Base-by-base conservation (phyloP, 2,113 vertebrate genomes). In the Channa argus region DNA sequence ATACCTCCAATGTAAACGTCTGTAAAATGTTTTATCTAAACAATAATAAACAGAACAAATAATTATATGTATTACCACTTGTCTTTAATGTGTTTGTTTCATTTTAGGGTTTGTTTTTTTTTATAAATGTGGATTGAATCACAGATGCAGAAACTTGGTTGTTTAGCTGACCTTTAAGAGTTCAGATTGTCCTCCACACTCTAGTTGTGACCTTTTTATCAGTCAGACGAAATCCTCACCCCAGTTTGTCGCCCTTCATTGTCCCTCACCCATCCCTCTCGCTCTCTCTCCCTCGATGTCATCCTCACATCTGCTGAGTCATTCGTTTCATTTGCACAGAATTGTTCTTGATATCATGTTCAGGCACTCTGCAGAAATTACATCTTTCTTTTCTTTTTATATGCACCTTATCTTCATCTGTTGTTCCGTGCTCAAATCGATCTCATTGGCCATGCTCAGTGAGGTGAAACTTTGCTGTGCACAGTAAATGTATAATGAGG, bases 341-440 rank as follows among this genome's bases (percentile, higher is more conserved):
- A 76, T 72, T 84, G 66, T 85, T 87, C 73, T 76, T 74, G 60
- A 67, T 86, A 90, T 92, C 89, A 78, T 85, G 80, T 93, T 94
- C 80, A 56, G 84, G 82, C 33, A 59, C 85, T 92, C 90, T 83
- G 91, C 90, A 91, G 76, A 90, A 89, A 77, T 37, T 0, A 38
- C 15, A 0, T 36, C 2, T 65, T 77, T 82, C 53, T 43, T 79
- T 67, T 70, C 55, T 53, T 10, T 34, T 43, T 13, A 43, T 47
- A 38, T 61, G 34, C 51, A 1, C 34, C 38, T 52, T 2, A 3
- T 45, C 50, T 58, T 10, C 4, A n/a, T 41, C 71, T 39, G 55
- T 75, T 43, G 50, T 62, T 79, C 56, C 8, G 5, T 4, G 4
- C 55, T 53, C 55, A 33, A 5, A 74, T 79, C 36, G 74, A 75